Conservation (phyloP, 2,797 vertebrate species). For the Benthosema pterotum region DNA sequence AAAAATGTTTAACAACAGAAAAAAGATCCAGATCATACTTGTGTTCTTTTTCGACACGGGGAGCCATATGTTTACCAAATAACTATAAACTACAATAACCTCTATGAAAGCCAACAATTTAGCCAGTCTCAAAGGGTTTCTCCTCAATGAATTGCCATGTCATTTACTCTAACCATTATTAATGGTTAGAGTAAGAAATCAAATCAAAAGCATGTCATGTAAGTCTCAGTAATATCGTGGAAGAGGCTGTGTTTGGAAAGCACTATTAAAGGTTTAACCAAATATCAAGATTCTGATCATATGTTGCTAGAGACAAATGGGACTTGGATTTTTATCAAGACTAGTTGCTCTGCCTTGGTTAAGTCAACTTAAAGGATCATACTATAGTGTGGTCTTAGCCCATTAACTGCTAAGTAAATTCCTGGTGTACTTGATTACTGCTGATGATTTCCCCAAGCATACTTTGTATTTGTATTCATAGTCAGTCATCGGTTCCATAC, state of each 20-base stretch:
- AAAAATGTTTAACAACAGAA: slow-evolving; percentile 31
- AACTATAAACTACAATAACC: slow-evolving; percentile 71
- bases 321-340: slow-evolving; percentile 67
- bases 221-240: slow-evolving; percentile 39
- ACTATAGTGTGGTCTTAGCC: not conserved
- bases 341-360: slow-evolving; percentile 55
- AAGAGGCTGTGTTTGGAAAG: slow-evolving; percentile 44
- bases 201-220: slow-evolving; percentile 1
- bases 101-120: slow-evolving; percentile 58
- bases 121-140: slow-evolving; percentile 43
- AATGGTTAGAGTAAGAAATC: slow-evolving; percentile 23
- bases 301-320: slow-evolving; percentile 45
- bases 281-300: slow-evolving; percentile 42
- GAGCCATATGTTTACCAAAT: slow-evolving; percentile 80
- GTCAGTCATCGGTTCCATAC: no score
- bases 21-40: slow-evolving; percentile 54
- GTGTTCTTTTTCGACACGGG: slow-evolving; percentile 67
- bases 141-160: slow-evolving; percentile 37
- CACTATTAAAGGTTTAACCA: slow-evolving; percentile 47
- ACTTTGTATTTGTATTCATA: no score
- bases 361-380: slow-evolving; percentile 36
- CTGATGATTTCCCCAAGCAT: no score
- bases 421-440: no score
- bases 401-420: no score
- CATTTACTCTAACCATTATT: slow-evolving; percentile 26